A percentile compares a stretch with the other conserved stretches of the same genome.
Evolutionary conservation across 2,113 vertebrate genomes (phyloP).

Genomic region (Bambusicola thoracicus): DNA sequence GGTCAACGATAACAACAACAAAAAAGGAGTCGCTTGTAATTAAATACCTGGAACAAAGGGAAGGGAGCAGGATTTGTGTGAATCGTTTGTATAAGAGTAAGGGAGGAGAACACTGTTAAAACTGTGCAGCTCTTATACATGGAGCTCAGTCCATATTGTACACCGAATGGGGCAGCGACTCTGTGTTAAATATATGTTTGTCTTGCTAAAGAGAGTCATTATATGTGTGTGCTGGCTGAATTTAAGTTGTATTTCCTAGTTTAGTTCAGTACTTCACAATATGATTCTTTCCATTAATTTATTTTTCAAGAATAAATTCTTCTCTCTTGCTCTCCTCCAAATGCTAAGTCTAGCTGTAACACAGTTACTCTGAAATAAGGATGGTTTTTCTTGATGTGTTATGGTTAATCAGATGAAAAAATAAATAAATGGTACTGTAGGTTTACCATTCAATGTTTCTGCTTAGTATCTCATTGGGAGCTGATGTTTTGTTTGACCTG

Average conservation of each 20-base stretch:
- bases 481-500: background rate
- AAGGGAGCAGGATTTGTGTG: background rate
- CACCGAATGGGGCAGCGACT: background rate
- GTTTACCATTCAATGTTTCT: background rate
- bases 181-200: background rate
- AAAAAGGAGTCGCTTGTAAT: too few species aligned
- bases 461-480: background rate
- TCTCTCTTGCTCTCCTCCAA: fast-evolving
- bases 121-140: background rate
- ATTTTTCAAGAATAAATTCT: background rate
- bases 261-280: background rate
- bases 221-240: background rate
- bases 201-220: background rate
- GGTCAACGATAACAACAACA: too few species aligned
- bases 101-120: background rate
- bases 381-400: background rate
- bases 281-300: background rate
- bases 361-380: background rate
- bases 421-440: background rate
- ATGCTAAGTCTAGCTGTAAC: background rate
- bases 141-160: background rate
- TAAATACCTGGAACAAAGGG: background rate
- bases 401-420: background rate
- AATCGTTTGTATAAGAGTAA: background rate
- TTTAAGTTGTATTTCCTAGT: background rate